Conservation (phyloP, 2,888 invertebrate species). For the Trisateles emortualis region DNA sequence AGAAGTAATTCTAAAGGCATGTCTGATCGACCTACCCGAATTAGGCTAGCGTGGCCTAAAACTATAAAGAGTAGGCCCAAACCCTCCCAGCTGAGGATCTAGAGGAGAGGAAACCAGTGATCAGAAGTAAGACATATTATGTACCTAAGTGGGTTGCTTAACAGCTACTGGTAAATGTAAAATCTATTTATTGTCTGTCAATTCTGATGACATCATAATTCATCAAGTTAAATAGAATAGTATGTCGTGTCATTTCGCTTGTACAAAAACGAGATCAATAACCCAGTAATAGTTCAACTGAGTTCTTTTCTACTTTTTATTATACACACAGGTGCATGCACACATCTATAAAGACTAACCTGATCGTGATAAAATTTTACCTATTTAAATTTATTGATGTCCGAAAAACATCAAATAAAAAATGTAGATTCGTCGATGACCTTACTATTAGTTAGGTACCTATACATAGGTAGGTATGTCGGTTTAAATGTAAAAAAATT, state of each 20-base stretch:
- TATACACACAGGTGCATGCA: not conserved
- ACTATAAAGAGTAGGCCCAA: too few species aligned
- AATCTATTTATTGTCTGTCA: not conserved
- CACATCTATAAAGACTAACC: not conserved
- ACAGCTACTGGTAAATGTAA: not conserved
- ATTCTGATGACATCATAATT: not conserved
- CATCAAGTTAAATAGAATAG: not conserved
- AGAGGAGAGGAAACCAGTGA: too few species aligned
- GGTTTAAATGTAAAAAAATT: not conserved
- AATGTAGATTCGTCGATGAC: not conserved
- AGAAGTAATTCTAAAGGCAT: too few species aligned
- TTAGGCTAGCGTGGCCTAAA: too few species aligned
- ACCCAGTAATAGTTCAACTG: slow-evolving; percentile 6
- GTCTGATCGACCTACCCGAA: too few species aligned
- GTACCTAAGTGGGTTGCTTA: too few species aligned
- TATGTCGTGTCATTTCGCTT: not conserved
- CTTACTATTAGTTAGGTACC: not conserved
- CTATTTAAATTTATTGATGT: slow-evolving; percentile 1
- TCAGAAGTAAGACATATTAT: too few species aligned
- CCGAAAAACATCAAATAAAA: not conserved
- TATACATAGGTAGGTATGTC: not conserved
- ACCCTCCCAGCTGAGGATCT: too few species aligned
- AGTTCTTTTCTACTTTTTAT: slow-evolving; percentile 3
- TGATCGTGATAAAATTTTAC: not conserved
- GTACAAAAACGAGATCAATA: slow-evolving; percentile 5